Conservation (phyloP, 2,888 invertebrate genomes). For the Tholera decimalis region DNA sequence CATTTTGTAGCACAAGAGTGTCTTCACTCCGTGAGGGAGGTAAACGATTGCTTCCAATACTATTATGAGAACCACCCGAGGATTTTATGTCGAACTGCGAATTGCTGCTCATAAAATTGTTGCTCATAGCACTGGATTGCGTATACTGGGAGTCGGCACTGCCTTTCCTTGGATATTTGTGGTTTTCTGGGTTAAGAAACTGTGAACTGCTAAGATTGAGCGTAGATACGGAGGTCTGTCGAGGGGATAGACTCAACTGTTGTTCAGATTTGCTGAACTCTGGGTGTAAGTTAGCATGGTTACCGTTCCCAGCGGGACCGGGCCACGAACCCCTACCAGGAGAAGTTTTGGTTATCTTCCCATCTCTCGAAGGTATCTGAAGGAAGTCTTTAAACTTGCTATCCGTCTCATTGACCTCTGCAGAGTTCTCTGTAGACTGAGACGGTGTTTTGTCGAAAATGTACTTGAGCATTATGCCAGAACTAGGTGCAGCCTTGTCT, state of each 20-base stretch:
- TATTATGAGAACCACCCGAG: conserved; percentile 80
- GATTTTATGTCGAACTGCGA: conserved; percentile 87
- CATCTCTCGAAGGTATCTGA: conserved; percentile 94
- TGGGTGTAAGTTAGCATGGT: conserved; percentile 90
- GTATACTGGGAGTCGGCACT: conserved; percentile 92
- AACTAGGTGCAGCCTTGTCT: conserved; percentile 84
- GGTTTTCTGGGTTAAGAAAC: conserved; percentile 88
- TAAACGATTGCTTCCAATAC: conserved; percentile 88
- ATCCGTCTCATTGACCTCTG: conserved; percentile 88
- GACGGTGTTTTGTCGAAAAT: conserved; percentile 82
- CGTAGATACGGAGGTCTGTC: conserved; percentile 89
- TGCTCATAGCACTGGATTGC: conserved; percentile 84
- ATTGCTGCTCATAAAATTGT: conserved; percentile 84
- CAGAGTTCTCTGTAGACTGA: conserved; percentile 76
- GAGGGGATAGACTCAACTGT: conserved; percentile 91
- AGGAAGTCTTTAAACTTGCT: conserved; percentile 88
- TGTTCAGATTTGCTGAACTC: conserved; percentile 97
- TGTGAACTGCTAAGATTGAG: conserved; percentile 90
- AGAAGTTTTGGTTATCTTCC: conserved; percentile 94
- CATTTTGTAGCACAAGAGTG: conserved; percentile 91
- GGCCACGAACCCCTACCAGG: conserved; percentile 97
- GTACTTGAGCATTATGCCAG: conserved; percentile 88
- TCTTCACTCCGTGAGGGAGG: conserved; percentile 96
- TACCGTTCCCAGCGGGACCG: conserved; percentile 93
- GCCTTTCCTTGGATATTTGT: conserved; percentile 88